Base-by-base conservation (phyloP, 2,797 vertebrate genomes). In the Hoplostethus mediterraneus region DNA sequence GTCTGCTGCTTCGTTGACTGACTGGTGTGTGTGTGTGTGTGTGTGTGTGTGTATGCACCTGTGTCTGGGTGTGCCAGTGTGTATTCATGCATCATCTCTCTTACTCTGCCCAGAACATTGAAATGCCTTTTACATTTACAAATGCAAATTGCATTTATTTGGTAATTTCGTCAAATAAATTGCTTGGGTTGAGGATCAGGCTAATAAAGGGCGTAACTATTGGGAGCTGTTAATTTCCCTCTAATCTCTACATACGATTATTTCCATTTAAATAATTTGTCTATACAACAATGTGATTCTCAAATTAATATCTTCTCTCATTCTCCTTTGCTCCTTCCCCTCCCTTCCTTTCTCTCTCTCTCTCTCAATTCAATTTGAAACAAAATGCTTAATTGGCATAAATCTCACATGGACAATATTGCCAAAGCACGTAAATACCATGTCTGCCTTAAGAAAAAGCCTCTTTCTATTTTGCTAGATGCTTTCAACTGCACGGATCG, bases 1-100 rank as follows among this genome's bases (percentile, higher is more conserved):
- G 47, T 77, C 44, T 60, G 31, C 47, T 65, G 63, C 61, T 75
- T 30, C 0, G 11, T 30, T 73, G 52, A 69, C 42, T 68, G 40
- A 54, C 25, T 53, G n/a, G 47, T 6, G 40, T 55, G 38, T 30
- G 21, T 45, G 44, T 57, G 64, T 48, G 42, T 36, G 30, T 47
- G 28, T 48, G 42, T 33, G 14, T 30, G 38, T 28, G 44, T 56
- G 40, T 13, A 8, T 31, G 54, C 13, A 6, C 47, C 30, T 62
- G 10, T 44, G 25, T 31, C 21, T 40, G 38, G 25, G 12, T 51
- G 31, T 52, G 31, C 25, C 28, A 51, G 36, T 31, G 0, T 12
- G 21, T 55, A 47, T 28, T 58, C 30, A 48, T 59, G 42, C 30
- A 30, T 42, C 36, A 13, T 21, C 44, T 67, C 31, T 59, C 48